A percentile compares a stretch with the other conserved stretches of the same genome.
Conservation (phyloP, 2,888 invertebrate genomes). For the Elegia similella region DNA sequence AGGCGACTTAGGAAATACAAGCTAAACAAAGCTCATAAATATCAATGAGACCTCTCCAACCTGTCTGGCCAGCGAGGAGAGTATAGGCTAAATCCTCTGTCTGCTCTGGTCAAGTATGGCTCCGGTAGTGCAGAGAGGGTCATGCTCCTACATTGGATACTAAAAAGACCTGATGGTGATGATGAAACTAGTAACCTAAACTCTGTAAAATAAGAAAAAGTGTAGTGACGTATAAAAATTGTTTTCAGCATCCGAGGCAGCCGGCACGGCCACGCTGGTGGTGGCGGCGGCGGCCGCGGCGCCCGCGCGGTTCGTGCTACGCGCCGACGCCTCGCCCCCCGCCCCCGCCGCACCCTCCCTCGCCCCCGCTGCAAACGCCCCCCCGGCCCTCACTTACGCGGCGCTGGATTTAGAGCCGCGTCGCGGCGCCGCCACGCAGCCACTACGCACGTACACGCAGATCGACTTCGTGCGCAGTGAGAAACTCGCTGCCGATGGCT, state of each 20-base stretch:
- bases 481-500: conserved; percentile 46
- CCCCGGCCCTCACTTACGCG: conserved; percentile 62
- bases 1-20: too few species aligned
- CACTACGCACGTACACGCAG: conserved; percentile 87
- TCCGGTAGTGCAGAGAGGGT: too few species aligned
- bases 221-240: too few species aligned
- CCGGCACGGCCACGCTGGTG: conserved; percentile 22
- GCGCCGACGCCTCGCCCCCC: conserved; percentile 18
- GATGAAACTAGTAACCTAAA: too few species aligned
- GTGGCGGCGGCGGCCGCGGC: conserved; percentile 34
- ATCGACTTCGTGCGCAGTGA: conserved; percentile 89
- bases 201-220: too few species aligned
- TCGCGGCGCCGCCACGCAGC: conserved; percentile 52
- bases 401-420: conserved; percentile 70
- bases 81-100: too few species aligned
- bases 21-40: too few species aligned
- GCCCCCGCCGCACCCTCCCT: conserved; percentile 24
- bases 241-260: conserved; percentile 20
- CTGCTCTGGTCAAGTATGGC: too few species aligned
- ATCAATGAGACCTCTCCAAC: too few species aligned
- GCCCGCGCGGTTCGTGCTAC: conserved; percentile 33
- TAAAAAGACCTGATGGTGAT: too few species aligned
- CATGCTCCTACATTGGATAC: too few species aligned
- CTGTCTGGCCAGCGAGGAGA: too few species aligned
- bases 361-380: conserved; percentile 20